A percentile compares a stretch with the other conserved stretches of the same genome.
These are phyloP conservation scores for Himalopsyche phryganea DNA, from an alignment of 1,140 invertebrate species.

Conservation along the genomic window DNA sequence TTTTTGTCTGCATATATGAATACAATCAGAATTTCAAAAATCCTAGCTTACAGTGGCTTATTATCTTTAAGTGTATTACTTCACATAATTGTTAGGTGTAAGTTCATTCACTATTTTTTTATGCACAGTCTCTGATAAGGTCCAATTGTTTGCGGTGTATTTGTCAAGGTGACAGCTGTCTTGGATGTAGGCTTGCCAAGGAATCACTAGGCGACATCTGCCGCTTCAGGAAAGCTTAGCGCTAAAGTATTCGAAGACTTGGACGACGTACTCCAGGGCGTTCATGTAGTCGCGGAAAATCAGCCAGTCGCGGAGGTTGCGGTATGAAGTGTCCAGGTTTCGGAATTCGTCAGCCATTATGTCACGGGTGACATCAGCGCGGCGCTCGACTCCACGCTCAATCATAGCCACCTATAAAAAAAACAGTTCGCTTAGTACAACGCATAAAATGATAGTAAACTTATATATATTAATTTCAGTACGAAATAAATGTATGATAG, in stretches of 20 bases:
- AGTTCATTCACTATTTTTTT: no score
- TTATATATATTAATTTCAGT: no score
- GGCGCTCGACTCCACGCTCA: constrained; percentile 50
- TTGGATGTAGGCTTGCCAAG: no score
- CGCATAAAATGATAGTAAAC: no score
- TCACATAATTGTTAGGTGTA: no score
- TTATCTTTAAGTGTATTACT: no score
- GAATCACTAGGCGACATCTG: no score
- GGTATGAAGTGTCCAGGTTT: constrained; percentile 44
- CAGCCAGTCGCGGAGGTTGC: constrained; percentile 60
- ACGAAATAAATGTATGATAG: no score
- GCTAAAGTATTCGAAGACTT: constrained; percentile 53
- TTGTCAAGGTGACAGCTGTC: background rate
- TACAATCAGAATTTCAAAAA: no score
- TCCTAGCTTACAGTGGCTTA: no score
- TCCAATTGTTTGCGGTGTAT: background rate
- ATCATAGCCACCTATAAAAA: constrained; percentile 53
- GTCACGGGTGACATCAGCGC: constrained; percentile 52
- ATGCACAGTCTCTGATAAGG: background rate
- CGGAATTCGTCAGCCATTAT: constrained; percentile 56
- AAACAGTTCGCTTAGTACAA: no score
- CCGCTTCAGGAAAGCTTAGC: constrained; percentile 22
- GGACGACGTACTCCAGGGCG: constrained; percentile 56
- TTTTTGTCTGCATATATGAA: no score
- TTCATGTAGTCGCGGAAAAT: constrained; percentile 67